Base-by-base conservation (phyloP, 2,888 invertebrate species). In the Entomobrya multifasciata region DNA sequence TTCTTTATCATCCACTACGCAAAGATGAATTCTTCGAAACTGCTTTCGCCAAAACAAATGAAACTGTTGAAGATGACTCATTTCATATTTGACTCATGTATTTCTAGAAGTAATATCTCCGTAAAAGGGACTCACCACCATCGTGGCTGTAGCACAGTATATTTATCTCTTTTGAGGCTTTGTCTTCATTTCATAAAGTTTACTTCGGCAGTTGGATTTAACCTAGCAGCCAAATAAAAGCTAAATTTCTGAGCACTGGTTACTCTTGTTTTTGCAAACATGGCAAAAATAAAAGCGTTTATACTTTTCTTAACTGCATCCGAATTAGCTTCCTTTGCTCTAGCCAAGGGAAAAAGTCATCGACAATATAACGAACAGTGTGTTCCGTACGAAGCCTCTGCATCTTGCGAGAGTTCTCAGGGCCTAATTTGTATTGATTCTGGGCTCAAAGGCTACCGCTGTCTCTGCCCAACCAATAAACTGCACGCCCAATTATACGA, bases 361-460 rank as follows among this genome's bases (percentile, higher is more conserved):
- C 57, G 85, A 49, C 84, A 84, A 20, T 84, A 89, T 57, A 88
- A 88, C 22, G 88, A 89, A 27, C 87, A 79, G 22, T 89, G 89
- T 65, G 87, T 88, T 30, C 81, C 78, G 41, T 89, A 89, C 80
- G 89, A 89, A 44, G 36, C 55, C 20, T 52, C 78, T 0, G 78
- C 81, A 17, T 36, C 77, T 4, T 89, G 89, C 60, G 85, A 89
- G 65, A 67, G 82, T 49, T 44, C 79, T 10, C 78, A 72, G 20
- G 89, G 89, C 8, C 36, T 89, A 20, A 87, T 89, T 52, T 89
- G 89, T 27, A 20, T 89, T 22, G 88, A 89, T 70, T 30, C 88
- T 20, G 88, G 86, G 10, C 52, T 89, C 27, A 87, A 87, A 60
- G 88, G 89, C n/a, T 88, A 83, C 55, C 83, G 87, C 8, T 89